Percentiles rank a stretch among this genome's conserved stretches.
Evolutionary conservation across 2,888 invertebrate genomes (phyloP).

Genomic region (Epistrophella euchroma): DNA sequence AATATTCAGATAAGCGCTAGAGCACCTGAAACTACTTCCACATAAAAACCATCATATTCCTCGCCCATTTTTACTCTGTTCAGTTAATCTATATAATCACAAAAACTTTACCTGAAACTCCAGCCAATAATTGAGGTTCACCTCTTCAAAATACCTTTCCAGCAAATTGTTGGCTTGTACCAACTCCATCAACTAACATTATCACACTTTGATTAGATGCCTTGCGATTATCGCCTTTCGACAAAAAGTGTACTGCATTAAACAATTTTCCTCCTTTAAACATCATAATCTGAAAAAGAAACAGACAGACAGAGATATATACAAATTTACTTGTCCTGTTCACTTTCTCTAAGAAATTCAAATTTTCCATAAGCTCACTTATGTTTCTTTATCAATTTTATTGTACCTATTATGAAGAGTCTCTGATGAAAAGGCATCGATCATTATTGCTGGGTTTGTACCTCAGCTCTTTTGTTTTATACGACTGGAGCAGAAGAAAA

Average conservation of each 20-base stretch:
- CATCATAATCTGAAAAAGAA: constrained; percentile 18
- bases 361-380: constrained; percentile 35
- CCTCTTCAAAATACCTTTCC: not conserved
- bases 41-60: not conserved
- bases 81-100: constrained; percentile 11
- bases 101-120: not conserved
- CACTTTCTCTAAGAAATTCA: constrained; percentile 64
- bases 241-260: constrained; percentile 1
- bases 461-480: constrained; percentile 35
- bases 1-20: not conserved
- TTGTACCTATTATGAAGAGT: not conserved
- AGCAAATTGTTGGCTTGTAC: constrained; percentile 7
- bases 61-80: not conserved
- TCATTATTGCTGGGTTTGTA: constrained; percentile 15
- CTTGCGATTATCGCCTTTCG: constrained; percentile 16
- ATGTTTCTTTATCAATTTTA: constrained; percentile 21
- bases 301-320: constrained; percentile 13
- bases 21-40: not conserved
- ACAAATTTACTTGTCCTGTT: constrained; percentile 50
- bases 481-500: not conserved
- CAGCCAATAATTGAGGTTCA: constrained; percentile 1
- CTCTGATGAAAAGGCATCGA: constrained; percentile 14
- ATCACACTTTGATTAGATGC: constrained; percentile 26
- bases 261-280: constrained; percentile 26
- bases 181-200: not conserved